phyloP scores from a whole-genome alignment of 2,113 vertebrate species.

The Engraulis encrasicolus region DNA sequence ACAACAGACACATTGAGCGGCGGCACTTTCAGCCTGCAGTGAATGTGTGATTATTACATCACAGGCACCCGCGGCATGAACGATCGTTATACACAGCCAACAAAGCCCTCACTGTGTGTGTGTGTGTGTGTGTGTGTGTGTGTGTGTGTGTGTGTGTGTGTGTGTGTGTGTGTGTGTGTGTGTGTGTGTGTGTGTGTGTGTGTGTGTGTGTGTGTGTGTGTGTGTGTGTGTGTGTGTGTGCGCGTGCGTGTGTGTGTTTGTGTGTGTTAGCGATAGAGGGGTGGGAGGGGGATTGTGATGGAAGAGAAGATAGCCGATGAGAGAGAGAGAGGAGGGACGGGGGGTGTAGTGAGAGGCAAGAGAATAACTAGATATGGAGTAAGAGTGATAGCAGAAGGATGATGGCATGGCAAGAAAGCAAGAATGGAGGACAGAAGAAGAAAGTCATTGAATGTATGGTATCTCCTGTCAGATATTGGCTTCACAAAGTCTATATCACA shows the following conservation, averaged over 20 bases:
- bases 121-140: too few relatives aligned
- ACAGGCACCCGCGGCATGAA: conserved; percentile 23
- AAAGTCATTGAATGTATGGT: neutral
- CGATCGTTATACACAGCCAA: neutral
- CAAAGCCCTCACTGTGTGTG: conserved; percentile 14
- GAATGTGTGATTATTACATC: conserved; percentile 49
- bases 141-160: too few relatives aligned
- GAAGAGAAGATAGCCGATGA: neutral
- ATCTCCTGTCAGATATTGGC: neutral
- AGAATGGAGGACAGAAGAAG: neutral
- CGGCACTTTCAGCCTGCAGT: neutral
- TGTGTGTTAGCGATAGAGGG: too few relatives aligned
- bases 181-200: too few relatives aligned
- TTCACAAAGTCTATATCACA: too few relatives aligned
- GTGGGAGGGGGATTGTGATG: neutral
- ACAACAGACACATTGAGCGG: conserved; percentile 68
- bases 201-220: too few relatives aligned
- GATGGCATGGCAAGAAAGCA: neutral
- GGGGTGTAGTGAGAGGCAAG: too few relatives aligned
- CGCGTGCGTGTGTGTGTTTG: too few relatives aligned
- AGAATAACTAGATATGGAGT: neutral
- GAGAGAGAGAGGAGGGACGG: neutral
- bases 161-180: too few relatives aligned
- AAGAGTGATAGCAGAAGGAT: neutral
- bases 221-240: too few relatives aligned